These are phyloP conservation scores for Globia sparganii DNA, from an alignment of 2,888 invertebrate genomes.

Conservation along the genomic window DNA sequence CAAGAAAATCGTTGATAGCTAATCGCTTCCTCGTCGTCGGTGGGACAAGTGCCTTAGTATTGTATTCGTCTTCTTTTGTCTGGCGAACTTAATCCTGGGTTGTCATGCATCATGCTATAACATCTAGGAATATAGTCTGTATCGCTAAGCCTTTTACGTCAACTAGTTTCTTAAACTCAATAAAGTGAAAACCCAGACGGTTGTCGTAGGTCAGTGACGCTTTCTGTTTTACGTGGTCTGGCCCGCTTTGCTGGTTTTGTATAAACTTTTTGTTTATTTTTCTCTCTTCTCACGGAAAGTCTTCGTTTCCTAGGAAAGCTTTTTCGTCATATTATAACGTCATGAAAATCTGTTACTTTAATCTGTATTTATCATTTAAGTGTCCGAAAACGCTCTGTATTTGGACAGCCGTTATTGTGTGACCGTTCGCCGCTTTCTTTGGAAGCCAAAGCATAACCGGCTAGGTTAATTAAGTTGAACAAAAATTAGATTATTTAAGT, in stretches of 20 bases:
- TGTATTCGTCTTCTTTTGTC: constrained; percentile 35
- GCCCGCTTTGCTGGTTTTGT: constrained; percentile 6
- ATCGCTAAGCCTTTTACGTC: constrained; percentile 20
- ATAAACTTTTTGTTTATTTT: background rate
- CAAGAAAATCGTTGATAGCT: background rate
- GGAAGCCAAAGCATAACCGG: background rate
- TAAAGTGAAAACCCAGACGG: constrained; percentile 32
- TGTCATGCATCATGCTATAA: constrained; percentile 8
- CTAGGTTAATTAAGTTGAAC: background rate
- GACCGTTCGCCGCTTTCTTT: too few relatives aligned
- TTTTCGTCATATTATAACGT: background rate
- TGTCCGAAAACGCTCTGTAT: background rate
- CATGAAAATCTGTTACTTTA: background rate
- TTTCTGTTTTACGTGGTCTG: constrained; percentile 13
- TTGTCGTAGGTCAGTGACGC: constrained; percentile 49
- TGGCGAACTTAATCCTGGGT: constrained; percentile 21
- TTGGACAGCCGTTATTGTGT: too few relatives aligned
- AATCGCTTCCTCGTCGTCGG: background rate
- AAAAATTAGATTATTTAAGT: background rate
- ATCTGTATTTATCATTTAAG: background rate
- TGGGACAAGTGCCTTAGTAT: constrained; percentile 2
- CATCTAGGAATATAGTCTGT: background rate
- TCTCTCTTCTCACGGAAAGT: background rate
- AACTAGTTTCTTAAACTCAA: constrained; percentile 14
- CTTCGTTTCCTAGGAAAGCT: background rate